phyloP scores from a whole-genome alignment of 2,888 invertebrate species.

The Protonemura montana region DNA sequence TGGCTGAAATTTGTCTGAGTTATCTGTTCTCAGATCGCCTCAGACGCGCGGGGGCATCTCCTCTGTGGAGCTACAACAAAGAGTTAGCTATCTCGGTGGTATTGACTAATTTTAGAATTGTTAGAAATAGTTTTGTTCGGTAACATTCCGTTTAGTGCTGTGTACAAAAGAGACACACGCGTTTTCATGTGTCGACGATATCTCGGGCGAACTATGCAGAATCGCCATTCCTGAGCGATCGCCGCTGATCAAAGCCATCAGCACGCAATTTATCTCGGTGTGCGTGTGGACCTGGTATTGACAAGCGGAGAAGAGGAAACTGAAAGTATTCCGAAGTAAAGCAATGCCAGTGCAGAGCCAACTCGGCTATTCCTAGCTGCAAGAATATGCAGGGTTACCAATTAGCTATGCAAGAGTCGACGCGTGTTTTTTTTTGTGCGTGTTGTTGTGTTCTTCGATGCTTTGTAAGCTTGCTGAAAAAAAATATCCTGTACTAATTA shows the following conservation, averaged over 20 bases:
- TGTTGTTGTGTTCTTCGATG: not conserved
- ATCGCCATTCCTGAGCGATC: not conserved
- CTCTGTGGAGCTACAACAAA: not conserved
- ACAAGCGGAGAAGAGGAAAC: not conserved
- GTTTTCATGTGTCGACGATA: not conserved
- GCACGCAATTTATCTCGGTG: not conserved
- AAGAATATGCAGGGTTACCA: not conserved
- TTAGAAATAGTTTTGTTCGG: not conserved
- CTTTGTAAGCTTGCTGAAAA: not conserved
- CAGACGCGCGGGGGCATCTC: not conserved
- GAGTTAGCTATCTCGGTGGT: not conserved
- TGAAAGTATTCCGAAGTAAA: not conserved
- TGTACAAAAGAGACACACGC: not conserved
- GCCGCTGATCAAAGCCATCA: constrained; percentile 1
- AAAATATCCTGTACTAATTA: not conserved
- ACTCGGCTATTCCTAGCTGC: not conserved
- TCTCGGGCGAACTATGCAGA: not conserved
- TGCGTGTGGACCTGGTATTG: not conserved
- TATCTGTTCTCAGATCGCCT: not conserved
- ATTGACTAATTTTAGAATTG: constrained; percentile 31
- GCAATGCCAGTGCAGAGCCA: not conserved
- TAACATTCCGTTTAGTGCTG: not conserved
- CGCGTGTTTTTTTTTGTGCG: not conserved
- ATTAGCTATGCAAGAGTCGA: not conserved
- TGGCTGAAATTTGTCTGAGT: not conserved